phyloP scores from a whole-genome alignment of 2,797 vertebrate genomes.

The Mormyrus hasselquistii region DNA sequence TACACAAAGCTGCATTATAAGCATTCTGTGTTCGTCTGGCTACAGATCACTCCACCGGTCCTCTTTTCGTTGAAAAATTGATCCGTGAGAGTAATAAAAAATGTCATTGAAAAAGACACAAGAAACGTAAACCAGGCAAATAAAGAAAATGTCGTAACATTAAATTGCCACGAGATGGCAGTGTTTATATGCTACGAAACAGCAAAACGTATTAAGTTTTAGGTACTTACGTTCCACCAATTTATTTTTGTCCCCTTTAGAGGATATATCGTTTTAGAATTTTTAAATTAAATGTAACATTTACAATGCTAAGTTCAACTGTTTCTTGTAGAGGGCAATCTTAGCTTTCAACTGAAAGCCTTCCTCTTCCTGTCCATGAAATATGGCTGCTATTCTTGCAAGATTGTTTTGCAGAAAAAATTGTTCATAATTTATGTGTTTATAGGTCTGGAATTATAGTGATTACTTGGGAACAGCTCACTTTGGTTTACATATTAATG shows the following conservation, averaged over 20 bases:
- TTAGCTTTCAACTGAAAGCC: not conserved
- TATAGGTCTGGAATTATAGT: not conserved
- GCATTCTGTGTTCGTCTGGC: not conserved
- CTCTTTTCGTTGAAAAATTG: not conserved
- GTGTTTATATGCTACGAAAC: not conserved
- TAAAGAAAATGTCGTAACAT: not conserved
- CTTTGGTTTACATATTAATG: not conserved
- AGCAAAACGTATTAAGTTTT: not conserved
- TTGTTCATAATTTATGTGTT: not conserved
- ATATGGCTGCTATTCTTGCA: not conserved
- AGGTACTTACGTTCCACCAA: not conserved
- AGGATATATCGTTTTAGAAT: not conserved
- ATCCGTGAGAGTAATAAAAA: not conserved
- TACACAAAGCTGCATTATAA: not conserved
- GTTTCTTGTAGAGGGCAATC: not conserved
- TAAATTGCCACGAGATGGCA: not conserved
- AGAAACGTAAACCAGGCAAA: not conserved
- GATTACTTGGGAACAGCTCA: not conserved
- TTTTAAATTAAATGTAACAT: not conserved
- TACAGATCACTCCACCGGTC: not conserved
- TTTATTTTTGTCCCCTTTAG: not conserved
- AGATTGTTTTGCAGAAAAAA: not conserved
- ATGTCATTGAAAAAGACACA: not conserved
- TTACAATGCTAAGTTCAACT: not conserved
- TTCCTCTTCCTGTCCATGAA: not conserved